A percentile compares a stretch with the other conserved stretches of the same genome.
Conservation (phyloP, 2,888 invertebrate species). For the Holacanthella duospinosa region DNA sequence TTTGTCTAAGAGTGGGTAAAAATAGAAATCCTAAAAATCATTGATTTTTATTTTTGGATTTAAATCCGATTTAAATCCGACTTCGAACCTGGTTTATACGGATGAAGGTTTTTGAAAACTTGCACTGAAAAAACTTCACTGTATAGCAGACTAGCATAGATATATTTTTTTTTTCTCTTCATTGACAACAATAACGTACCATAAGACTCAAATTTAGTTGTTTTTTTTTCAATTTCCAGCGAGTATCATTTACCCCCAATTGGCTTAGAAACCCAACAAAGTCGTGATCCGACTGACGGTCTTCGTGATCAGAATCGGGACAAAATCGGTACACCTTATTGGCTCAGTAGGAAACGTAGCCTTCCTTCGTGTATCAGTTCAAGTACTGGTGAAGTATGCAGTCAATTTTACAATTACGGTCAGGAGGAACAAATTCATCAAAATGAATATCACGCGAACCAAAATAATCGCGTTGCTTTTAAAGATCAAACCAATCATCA, state of each 20-base stretch:
- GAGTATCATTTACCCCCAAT: neutral
- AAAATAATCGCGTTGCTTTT: neutral
- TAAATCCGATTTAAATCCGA: too few relatives aligned
- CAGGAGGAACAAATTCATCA: neutral
- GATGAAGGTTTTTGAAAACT: too few relatives aligned
- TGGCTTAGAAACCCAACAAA: neutral
- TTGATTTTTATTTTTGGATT: too few relatives aligned
- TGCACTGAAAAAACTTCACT: too few relatives aligned
- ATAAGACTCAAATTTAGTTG: too few relatives aligned
- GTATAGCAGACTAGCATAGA: too few relatives aligned
- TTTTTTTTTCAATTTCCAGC: neutral
- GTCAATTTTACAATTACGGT: neutral
- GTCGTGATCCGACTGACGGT: neutral
- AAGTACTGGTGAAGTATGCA: neutral
- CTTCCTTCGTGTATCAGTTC: neutral
- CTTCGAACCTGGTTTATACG: too few relatives aligned
- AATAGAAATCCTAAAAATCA: too few relatives aligned
- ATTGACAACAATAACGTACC: too few relatives aligned
- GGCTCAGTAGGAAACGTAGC: neutral
- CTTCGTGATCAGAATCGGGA: neutral
- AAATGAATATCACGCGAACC: neutral
- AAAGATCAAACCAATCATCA: neutral
- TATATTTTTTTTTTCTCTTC: too few relatives aligned
- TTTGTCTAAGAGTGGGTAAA: too few relatives aligned
- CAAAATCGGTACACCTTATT: neutral